These are phyloP conservation scores for Acronicta psi DNA, from an alignment of 2,888 invertebrate genomes.

Conservation along the genomic window DNA sequence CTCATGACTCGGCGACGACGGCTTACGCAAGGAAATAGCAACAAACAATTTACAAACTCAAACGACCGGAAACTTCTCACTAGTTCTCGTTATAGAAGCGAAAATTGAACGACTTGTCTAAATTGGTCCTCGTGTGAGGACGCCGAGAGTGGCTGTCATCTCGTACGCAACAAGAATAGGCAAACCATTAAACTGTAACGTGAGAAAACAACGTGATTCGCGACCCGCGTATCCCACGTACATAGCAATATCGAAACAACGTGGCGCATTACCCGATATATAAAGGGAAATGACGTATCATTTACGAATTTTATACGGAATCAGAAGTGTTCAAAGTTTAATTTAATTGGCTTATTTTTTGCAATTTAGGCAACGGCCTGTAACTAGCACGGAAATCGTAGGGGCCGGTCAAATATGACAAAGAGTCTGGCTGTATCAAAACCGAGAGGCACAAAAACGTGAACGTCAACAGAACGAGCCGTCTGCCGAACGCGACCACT, in stretches of 20 bases:
- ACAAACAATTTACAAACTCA: constrained; percentile 63
- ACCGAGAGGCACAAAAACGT: constrained; percentile 74
- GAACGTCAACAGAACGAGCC: constrained; percentile 69
- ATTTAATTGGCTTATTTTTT: constrained; percentile 63
- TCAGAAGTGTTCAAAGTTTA: constrained; percentile 38
- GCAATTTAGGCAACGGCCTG: constrained; percentile 58
- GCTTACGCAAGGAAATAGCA: constrained; percentile 56
- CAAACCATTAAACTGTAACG: constrained; percentile 61
- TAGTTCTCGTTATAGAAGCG: constrained; percentile 62
- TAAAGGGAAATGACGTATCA: constrained; percentile 18
- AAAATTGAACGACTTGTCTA: constrained; percentile 68
- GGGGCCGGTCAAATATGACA: constrained; percentile 77
- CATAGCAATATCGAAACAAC: constrained; percentile 21
- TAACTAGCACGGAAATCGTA: constrained; percentile 72
- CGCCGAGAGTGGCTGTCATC: constrained; percentile 63
- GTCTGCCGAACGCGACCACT: constrained; percentile 67
- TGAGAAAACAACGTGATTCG: constrained; percentile 63
- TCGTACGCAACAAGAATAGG: constrained; percentile 64
- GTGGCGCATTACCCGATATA: constrained; percentile 36
- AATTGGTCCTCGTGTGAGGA: constrained; percentile 68
- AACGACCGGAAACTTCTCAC: constrained; percentile 67
- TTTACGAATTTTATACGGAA: constrained; percentile 43
- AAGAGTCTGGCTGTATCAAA: constrained; percentile 72
- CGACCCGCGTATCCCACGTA: constrained; percentile 39
- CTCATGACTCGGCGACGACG: constrained; percentile 36